phyloP scores from a whole-genome alignment of 2,113 vertebrate genomes.

The Prolemur simus region DNA sequence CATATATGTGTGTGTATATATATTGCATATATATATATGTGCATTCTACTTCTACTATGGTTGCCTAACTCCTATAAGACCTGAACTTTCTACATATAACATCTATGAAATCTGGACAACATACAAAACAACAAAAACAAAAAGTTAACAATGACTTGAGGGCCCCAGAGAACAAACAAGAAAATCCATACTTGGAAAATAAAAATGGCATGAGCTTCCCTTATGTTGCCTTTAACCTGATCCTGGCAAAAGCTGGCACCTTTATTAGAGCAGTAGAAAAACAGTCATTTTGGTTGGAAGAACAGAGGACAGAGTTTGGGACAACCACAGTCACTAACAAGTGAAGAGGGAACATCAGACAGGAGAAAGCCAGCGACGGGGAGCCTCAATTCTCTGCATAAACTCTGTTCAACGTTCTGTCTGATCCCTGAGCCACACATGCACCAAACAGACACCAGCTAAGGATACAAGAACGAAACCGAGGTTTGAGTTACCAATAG shows the following conservation, averaged over 20 bases:
- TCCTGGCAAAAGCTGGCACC: neutral
- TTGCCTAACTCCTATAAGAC: neutral
- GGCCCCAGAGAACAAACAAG: too few species aligned
- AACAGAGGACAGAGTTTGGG: neutral
- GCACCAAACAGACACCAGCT: neutral
- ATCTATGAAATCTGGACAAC: neutral
- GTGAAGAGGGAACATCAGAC: neutral
- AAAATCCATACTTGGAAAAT: neutral
- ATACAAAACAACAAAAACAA: neutral
- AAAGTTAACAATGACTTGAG: too few species aligned
- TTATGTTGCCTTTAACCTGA: neutral
- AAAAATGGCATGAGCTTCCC: rapidly evolving
- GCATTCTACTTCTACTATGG: neutral
- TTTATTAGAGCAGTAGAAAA: neutral
- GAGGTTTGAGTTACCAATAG: neutral
- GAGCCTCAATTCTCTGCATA: neutral
- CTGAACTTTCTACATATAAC: neutral
- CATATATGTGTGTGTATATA: too few species aligned
- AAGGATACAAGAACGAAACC: neutral
- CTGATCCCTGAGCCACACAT: neutral
- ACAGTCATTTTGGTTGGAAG: neutral
- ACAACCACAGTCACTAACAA: neutral
- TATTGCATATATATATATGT: too few species aligned
- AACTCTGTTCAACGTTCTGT: too few species aligned
- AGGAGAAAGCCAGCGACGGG: too few species aligned